Base-by-base conservation (phyloP, 37 sponge, comb jelly and placozoan genomes). In the Theonella swinhoei region DNA sequence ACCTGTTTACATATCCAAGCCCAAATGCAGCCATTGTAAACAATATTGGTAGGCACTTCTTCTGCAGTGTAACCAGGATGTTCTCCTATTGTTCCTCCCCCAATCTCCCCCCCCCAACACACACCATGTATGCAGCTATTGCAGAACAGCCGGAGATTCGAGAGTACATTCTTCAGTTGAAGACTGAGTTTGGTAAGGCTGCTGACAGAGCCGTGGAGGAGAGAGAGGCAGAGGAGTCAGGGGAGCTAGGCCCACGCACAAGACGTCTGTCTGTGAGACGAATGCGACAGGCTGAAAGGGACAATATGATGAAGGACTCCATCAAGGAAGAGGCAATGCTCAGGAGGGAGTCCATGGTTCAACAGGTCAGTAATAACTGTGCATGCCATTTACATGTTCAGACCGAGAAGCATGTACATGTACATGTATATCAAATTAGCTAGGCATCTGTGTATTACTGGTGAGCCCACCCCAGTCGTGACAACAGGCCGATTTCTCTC, bases 91-190 rank as follows among this genome's bases (percentile, higher is more conserved):
- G n/a, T n/a, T n/a, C n/a, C n/a, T n/a, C 36, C 19, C 36, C 19
- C 34, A 25, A 30, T 35, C 70, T 35, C 70, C 32, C 36, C 22
- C 70, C 32, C 70, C 22, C 70, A 70, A 3, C 72, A 23, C 58
- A 54, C 41, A 58, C 23, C 38, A n/a, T n/a, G n/a, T n/a, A n/a
- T 77, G 20, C 69, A 93, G 94, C 90, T 22, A 86, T 93, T 69
- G 83, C 94, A 30, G 94, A 93, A 1, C 70, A 83, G 25, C 84
- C 94, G 0, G 90, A 89, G 4, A 83, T 89, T 0, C 80, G 90
- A 4, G 87, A 93, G 78, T 69, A 79, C 54, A 83, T 93, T 24
- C 62, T 93, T 34, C 87, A 93, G 23, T 81, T 93, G 40, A 92
- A 88, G 47, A 58, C 79, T 0, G 30, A 86, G 64, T 79, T 63